phyloP scores from a whole-genome alignment of 2,888 invertebrate species.

The Ophion ventricosus region DNA sequence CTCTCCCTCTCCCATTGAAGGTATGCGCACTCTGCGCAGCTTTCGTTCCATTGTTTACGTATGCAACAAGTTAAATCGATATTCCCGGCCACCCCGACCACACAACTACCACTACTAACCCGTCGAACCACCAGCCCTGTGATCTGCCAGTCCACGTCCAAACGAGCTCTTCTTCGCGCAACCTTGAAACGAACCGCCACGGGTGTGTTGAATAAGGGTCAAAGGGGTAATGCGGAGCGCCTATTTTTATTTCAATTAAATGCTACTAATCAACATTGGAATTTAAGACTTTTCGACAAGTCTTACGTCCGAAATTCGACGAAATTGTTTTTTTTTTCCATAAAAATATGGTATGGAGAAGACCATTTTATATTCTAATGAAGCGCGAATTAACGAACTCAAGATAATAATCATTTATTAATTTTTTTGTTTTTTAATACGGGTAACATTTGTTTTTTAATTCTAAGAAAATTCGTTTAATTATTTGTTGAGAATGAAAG shows the following conservation, averaged over 20 bases:
- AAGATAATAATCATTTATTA: too few relatives aligned
- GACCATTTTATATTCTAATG: background rate
- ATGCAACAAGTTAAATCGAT: slow-evolving; percentile 78
- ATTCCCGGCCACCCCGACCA: slow-evolving; percentile 47
- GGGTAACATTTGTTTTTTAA: too few relatives aligned
- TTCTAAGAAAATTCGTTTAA: too few relatives aligned
- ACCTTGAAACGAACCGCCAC: slow-evolving; percentile 63
- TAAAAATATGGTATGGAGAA: background rate
- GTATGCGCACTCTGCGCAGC: slow-evolving; percentile 38
- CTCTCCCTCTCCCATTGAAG: slow-evolving; percentile 10
- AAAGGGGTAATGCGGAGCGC: background rate
- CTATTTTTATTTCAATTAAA: background rate
- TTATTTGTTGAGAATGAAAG: too few relatives aligned
- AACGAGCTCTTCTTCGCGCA: slow-evolving; percentile 52
- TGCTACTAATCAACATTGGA: background rate
- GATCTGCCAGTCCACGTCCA: slow-evolving; percentile 46
- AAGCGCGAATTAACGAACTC: background rate
- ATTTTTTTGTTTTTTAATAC: too few relatives aligned
- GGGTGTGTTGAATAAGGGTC: slow-evolving; percentile 2
- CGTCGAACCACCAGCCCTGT: slow-evolving; percentile 28
- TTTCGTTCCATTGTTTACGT: slow-evolving; percentile 70
- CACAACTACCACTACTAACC: slow-evolving; percentile 34
- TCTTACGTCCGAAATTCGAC: background rate
- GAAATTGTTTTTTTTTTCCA: background rate
- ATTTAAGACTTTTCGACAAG: background rate